These are phyloP conservation scores for Geophilus truncorum DNA, from an alignment of 2,888 invertebrate genomes.

Conservation along the genomic window DNA sequence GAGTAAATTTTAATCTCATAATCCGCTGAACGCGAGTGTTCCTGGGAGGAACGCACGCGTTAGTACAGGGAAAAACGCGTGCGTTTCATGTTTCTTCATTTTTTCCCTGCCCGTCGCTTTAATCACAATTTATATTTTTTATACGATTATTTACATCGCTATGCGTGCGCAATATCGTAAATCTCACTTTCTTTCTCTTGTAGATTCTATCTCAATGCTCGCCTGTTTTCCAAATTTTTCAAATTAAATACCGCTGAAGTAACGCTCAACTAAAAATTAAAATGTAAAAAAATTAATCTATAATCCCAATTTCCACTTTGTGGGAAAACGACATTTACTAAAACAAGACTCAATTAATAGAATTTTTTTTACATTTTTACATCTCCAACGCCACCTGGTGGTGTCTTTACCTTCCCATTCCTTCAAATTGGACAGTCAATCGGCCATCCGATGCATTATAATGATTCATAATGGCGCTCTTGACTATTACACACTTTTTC, in stretches of 20 bases:
- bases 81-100: conserved; percentile 20
- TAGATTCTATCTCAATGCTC: background rate
- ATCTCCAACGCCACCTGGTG: too few relatives aligned
- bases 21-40: conserved; percentile 9
- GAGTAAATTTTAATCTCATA: conserved; percentile 23
- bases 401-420: too few relatives aligned
- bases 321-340: too few relatives aligned
- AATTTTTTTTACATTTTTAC: too few relatives aligned
- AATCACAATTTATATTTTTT: conserved; percentile 27
- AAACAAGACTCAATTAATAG: too few relatives aligned
- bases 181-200: background rate
- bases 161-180: conserved; percentile 15
- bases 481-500: too few relatives aligned
- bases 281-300: background rate
- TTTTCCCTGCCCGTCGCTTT: background rate
- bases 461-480: too few relatives aligned
- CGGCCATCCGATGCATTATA: too few relatives aligned
- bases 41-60: background rate
- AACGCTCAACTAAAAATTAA: background rate
- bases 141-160: conserved; percentile 27
- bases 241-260: background rate
- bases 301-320: too few relatives aligned
- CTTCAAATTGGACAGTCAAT: too few relatives aligned
- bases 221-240: background rate
- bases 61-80: background rate